phyloP scores from a whole-genome alignment of 2,888 invertebrate species.

The Vesta saturnalis region DNA sequence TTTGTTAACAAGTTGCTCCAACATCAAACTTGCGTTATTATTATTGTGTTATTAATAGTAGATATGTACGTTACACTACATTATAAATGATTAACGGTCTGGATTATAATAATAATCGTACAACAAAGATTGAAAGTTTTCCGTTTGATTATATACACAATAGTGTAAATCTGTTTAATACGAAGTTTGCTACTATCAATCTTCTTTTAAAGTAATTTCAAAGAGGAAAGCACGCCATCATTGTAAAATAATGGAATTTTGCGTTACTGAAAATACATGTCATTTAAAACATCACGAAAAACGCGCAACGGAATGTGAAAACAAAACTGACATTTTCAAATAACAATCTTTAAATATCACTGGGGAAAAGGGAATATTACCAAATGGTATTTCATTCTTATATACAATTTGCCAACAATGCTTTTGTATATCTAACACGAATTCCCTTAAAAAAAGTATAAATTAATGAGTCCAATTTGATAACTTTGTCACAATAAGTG shows the following conservation, averaged over 20 bases:
- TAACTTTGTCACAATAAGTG: neutral
- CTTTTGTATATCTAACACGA: neutral
- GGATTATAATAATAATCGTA: neutral
- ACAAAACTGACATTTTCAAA: slow-evolving; percentile 18
- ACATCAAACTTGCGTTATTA: slow-evolving; percentile 1
- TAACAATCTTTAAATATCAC: slow-evolving; percentile 7
- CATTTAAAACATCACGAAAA: slow-evolving; percentile 22
- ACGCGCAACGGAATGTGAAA: slow-evolving; percentile 13
- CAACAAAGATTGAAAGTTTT: slow-evolving; percentile 10
- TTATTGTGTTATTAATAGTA: slow-evolving; percentile 4
- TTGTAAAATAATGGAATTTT: slow-evolving; percentile 25
- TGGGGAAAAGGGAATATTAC: slow-evolving; percentile 4
- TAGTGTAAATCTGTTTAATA: slow-evolving; percentile 21
- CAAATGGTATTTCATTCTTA: slow-evolving; percentile 3
- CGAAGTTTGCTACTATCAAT: slow-evolving; percentile 17
- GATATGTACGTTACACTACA: slow-evolving; percentile 8
- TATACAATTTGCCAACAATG: neutral
- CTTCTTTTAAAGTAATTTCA: slow-evolving; percentile 16
- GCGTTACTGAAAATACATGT: slow-evolving; percentile 20
- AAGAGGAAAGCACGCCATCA: slow-evolving; percentile 16
- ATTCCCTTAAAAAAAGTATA: neutral
- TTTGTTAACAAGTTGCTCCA: slow-evolving; percentile 14
- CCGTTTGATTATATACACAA: slow-evolving; percentile 18
- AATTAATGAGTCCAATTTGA: slow-evolving; percentile 3
- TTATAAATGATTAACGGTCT: slow-evolving; percentile 20